Evolutionary conservation across 2,888 invertebrate genomes (phyloP), one percentile per base, ranked within the genome.

Genomic region (Crepidodera aurea): DNA sequence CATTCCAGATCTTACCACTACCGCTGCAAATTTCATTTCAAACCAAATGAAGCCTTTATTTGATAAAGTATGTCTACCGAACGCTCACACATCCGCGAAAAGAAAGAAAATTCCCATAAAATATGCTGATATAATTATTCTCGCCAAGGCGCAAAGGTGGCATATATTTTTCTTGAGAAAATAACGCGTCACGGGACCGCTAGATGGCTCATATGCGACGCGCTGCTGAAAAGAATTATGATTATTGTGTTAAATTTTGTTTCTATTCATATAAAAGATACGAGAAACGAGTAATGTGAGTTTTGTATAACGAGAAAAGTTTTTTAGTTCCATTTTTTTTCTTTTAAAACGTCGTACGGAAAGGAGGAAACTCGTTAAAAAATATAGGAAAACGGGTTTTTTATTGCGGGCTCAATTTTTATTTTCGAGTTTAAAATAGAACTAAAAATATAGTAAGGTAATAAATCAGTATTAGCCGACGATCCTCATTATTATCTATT

Each of bases 91-190:
- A 16, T 32, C 13, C 18, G 46, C 46, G 37, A 37, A 37, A 54
- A 32, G 16, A n/a, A n/a, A 10, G 56, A 57, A 37, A 39, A 13
- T 48, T 42, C 6, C 22, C 39, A 40, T 39, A 37, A 57, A 48
- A 57, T 57, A 57, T 57, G 57, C 27, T 57, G 57, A 57, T 50
- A 57, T 57, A 57, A 57, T 57, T 57, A 57, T 57, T 57, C 27
- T 39, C 2, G 25, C 18, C 37, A 16, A 15, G 13, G 37, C 48
- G 56, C 5, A 48, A 56, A 48, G 37, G 46, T 46, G 55, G 34
- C 22, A 27, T 57, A 50, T 39, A 50, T 57, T 44, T 39, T 39
- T 46, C 32, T 29, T 13, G 44, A 46, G 46, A 56, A 44, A 56
- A 56, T 55, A 44, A 44, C 39, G 44, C 44, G 32, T 55, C 55